phyloP scores from a whole-genome alignment of 2,888 invertebrate genomes.

The Ophraella communa region DNA sequence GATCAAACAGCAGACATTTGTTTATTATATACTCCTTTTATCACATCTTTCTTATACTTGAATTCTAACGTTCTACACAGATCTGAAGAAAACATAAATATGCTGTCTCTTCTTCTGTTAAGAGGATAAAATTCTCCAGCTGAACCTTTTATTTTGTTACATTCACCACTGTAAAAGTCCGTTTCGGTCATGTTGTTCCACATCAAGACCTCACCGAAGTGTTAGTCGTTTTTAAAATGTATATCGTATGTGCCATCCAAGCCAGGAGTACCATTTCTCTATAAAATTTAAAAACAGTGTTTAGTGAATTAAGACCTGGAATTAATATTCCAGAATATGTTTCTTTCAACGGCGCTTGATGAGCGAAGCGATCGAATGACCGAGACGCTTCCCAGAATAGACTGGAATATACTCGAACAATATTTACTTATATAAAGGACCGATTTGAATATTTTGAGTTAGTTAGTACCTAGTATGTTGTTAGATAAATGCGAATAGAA shows the following conservation, averaged over 20 bases:
- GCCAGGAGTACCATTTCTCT: conserved; percentile 77
- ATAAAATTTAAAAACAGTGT: no score
- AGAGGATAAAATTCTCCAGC: conserved; percentile 84
- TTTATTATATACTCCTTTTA: conserved; percentile 72
- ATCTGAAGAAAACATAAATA: conserved; percentile 74
- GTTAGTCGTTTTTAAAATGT: conserved; percentile 69
- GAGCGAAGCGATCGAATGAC: no score
- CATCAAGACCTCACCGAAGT: conserved; percentile 72
- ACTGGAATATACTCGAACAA: no score
- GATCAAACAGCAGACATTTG: no score
- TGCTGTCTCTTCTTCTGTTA: conserved; percentile 64
- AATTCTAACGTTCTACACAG: conserved; percentile 73
- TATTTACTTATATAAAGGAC: no score
- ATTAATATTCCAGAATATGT: no score
- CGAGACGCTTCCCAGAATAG: no score
- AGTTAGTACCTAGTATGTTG: no score
- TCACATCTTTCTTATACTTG: conserved; percentile 65
- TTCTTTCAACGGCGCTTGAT: no score
- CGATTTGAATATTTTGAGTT: no score
- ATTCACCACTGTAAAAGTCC: conserved; percentile 63
- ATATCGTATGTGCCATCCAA: conserved; percentile 78
- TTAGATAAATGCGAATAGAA: no score
- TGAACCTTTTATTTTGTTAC: conserved; percentile 73
- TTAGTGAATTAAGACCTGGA: no score
- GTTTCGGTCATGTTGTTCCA: conserved; percentile 75